A percentile compares a stretch with the other conserved stretches of the same genome.
phyloP scores from a whole-genome alignment of 2,888 invertebrate genomes.

The Furcula furcula region DNA sequence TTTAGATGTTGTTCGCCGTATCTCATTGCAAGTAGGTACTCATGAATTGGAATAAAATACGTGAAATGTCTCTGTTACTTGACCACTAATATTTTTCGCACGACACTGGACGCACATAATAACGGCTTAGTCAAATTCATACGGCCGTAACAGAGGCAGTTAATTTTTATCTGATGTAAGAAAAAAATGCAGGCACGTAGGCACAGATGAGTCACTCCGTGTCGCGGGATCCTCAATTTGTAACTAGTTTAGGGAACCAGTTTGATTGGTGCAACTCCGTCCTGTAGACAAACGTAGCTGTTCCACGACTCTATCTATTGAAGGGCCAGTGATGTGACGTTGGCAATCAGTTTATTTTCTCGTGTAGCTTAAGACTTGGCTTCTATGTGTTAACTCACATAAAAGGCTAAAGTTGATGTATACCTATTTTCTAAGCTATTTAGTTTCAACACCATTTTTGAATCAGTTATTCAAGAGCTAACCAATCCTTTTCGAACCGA shows the following conservation, averaged over 20 bases:
- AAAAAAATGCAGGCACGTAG: conserved; percentile 4
- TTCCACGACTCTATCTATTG: conserved; percentile 11
- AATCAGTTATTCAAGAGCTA: too few species aligned
- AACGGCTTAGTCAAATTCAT: conserved; percentile 7
- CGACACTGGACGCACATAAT: conserved; percentile 10
- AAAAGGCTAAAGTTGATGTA: too few species aligned
- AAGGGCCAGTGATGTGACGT: conserved; percentile 10
- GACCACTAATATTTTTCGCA: conserved; percentile 22
- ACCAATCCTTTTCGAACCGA: too few species aligned
- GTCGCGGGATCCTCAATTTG: conserved; percentile 7
- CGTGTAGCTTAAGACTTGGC: too few species aligned
- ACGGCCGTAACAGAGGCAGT: conserved; percentile 13
- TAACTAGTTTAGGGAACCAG: conserved; percentile 12
- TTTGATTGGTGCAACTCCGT: conserved; percentile 17
- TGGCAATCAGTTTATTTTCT: not conserved
- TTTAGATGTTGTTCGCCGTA: too few species aligned
- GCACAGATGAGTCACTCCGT: conserved; percentile 5
- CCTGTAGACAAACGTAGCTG: conserved; percentile 3
- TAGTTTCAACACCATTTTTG: too few species aligned
- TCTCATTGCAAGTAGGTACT: too few species aligned
- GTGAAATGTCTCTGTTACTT: conserved; percentile 1
- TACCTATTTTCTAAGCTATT: too few species aligned
- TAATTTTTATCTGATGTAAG: conserved; percentile 10
- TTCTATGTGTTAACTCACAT: too few species aligned
- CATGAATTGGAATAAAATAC: not conserved